These are phyloP conservation scores for Nasonovia ribisnigri DNA, from an alignment of 2,888 invertebrate genomes.

Conservation along the genomic window DNA sequence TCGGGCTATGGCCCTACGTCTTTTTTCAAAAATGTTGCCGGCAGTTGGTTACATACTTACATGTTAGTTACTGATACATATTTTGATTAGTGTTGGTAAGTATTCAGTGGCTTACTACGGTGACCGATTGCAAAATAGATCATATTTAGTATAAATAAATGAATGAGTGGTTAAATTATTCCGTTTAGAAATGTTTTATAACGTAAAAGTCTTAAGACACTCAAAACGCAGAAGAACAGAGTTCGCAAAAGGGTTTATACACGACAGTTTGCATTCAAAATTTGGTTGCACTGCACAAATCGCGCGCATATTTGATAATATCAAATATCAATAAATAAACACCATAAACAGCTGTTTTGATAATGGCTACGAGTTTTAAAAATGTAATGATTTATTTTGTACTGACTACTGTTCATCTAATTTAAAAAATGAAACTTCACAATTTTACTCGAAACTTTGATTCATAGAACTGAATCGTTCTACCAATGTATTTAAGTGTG, in stretches of 20 bases:
- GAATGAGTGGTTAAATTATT: background rate
- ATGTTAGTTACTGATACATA: background rate
- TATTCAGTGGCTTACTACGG: background rate
- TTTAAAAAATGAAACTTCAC: constrained; percentile 26
- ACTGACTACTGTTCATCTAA: constrained; percentile 7
- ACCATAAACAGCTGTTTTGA: constrained; percentile 54
- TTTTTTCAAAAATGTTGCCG: no score
- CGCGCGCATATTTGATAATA: constrained; percentile 44
- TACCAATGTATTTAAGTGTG: constrained; percentile 54
- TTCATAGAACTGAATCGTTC: constrained; percentile 22
- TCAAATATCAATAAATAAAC: constrained; percentile 54
- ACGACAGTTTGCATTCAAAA: background rate
- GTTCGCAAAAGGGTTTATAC: background rate
- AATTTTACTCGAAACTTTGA: background rate
- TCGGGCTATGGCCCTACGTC: no score
- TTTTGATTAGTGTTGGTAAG: background rate
- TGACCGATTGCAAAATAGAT: no score
- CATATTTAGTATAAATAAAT: background rate
- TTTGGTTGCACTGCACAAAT: constrained; percentile 31
- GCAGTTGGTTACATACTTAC: no score
- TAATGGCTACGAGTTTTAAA: constrained; percentile 41
- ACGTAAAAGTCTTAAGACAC: background rate
- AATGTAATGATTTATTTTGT: constrained; percentile 49
- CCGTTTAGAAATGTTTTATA: background rate
- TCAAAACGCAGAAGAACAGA: background rate